Evolutionary conservation across 2,797 vertebrate species (phyloP), one percentile per base, ranked within the genome.

Genomic region (Eutrigla gurnardus): DNA sequence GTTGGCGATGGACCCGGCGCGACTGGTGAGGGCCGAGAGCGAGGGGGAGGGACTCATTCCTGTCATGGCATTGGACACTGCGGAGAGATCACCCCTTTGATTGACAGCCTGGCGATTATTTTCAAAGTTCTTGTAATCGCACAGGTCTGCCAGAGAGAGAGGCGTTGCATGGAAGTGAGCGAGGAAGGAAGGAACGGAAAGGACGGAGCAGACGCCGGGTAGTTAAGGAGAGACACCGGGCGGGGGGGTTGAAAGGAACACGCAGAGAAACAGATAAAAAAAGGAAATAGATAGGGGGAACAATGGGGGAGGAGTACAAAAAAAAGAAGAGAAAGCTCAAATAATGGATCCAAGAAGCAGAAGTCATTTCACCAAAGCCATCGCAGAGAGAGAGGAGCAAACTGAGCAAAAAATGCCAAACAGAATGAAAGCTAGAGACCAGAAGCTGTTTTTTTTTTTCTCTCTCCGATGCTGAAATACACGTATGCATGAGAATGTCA

Each of bases 31-130:
- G 77, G 93, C 97, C 0, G 97, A 98, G 50, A 99, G 96, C 13
- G 98, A 97, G 47, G 98, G 97, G 3, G 97, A 99, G 58, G 98
- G 98, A 83, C 98, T 99, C 97, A 99, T 97, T 86, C 97, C 97
- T 9, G 97, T 98, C 85, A 98, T 97, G 86, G 94, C 96, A 33
- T 98, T 94, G 95, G 96, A 96, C 96, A 99, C 98, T 99, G 98
- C 95, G 97, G 96, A 99, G 93, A 99, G 96, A 99, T 96, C 95
- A 97, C 96, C 96, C 93, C 95, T 95, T 94, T 96, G 95, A 95
- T 94, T 96, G 96, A 95, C 92, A 94, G 94, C 93, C 95, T 95
- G 93, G 93, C 89, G 88, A 93, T 92, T 95, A 95, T 90, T 93
- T 83, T 95, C 95, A 95, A 94, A 95, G 95, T 96, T 96, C 93